Base-by-base conservation (phyloP, 2,113 vertebrate species). In the Urocynchramus pylzowi region DNA sequence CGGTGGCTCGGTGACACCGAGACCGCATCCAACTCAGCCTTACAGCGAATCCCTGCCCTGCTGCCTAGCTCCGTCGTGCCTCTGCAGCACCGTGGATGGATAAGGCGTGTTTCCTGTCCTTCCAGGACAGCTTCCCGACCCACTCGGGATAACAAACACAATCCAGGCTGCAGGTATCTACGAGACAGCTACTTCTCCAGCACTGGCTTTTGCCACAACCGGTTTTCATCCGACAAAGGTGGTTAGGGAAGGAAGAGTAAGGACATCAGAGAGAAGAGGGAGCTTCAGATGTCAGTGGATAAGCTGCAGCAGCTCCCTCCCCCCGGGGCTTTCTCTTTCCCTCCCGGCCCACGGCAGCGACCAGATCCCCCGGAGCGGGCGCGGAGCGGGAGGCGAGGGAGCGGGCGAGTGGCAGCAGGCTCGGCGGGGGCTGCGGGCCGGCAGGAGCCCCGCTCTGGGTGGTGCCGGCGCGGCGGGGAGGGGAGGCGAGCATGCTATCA, bases 1-100 rank as follows among this genome's bases (percentile, higher is more conserved):
- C 35, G 1, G 1, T 0, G 7, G 18, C 0, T 10, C 1, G 7
- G 54, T 1, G 10, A 8, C 81, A 7, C 47, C 3, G 28, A 11
- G 20, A 15, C 15, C 15, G 20, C 64, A 1, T 2, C 9, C 24
- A 4, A 1, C n/a, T 1, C 24, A 15, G 4, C 10, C 78, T 3
- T 0, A 1, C 5, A 16, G 33, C 1, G 5, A 12, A 3, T 0
- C 65, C 15, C n/a, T 1, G 5, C 35, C 4, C 45, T 5, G 5
- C 56, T 0, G 60, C 52, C 30, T 6, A 49, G 30, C 56, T 9
- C 14, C 31, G 17, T 0, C 10, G 37, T 0, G 18, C 64, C 74
- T 4, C 61, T 4, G 73, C 11, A 4, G 57, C 18, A 22, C 33
- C 4, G 37, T 1, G 54, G 27, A 44, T 0, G 35, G 18, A 16